Conservation (phyloP, 2,113 vertebrate genomes). For the Antigone vipio region DNA sequence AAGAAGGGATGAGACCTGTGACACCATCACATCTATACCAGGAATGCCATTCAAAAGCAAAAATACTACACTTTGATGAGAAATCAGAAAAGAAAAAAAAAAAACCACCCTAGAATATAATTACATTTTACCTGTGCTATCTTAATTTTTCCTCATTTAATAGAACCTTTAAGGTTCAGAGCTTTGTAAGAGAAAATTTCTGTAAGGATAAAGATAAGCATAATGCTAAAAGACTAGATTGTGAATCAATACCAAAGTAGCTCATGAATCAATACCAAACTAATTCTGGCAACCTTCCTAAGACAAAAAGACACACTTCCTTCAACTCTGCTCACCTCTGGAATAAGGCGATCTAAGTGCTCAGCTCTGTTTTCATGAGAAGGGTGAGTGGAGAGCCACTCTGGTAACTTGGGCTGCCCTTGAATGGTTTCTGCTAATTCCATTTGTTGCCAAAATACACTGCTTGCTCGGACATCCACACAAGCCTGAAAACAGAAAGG, state of each 20-base stretch:
- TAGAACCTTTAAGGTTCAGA: neutral
- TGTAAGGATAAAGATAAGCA: neutral
- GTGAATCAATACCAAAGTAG: neutral
- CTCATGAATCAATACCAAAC: neutral
- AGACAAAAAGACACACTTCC: neutral
- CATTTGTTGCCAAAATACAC: constrained; percentile 95
- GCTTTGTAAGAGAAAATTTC: neutral
- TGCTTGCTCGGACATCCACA: constrained; percentile 88
- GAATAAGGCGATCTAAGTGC: constrained; percentile 85
- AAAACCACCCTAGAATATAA: neutral
- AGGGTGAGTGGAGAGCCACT: constrained; percentile 96
- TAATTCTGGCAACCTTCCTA: neutral
- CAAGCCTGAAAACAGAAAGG: constrained; percentile 81
- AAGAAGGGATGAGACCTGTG: neutral
- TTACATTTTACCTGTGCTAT: neutral
- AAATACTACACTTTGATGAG: neutral
- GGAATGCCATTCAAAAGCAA: neutral
- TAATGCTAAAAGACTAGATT: neutral
- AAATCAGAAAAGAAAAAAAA: neutral
- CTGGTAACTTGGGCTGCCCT: constrained; percentile 76
- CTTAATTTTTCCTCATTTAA: neutral
- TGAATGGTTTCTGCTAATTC: constrained; percentile 77
- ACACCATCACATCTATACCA: neutral
- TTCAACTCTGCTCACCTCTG: constrained; percentile 79
- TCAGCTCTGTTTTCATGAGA: constrained; percentile 86